These are phyloP conservation scores for Epicauta chinensis DNA, from an alignment of 1,140 invertebrate species.

Conservation along the genomic window DNA sequence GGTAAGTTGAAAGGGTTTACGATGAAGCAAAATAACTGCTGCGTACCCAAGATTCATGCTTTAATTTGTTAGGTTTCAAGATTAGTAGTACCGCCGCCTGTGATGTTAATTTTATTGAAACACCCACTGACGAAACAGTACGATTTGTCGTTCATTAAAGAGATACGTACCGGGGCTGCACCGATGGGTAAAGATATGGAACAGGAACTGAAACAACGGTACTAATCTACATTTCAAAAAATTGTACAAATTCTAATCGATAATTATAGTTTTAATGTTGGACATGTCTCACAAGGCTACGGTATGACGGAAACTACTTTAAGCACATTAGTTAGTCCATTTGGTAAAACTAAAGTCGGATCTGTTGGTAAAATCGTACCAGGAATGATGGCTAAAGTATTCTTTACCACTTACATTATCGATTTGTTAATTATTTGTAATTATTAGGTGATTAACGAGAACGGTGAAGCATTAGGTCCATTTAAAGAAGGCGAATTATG, in stretches of 20 bases:
- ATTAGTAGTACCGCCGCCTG: conserved; percentile 36
- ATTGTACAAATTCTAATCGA: background rate
- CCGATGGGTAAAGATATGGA: conserved; percentile 44
- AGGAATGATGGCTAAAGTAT: conserved; percentile 53
- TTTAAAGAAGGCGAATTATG: conserved; percentile 63
- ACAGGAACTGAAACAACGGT: conserved; percentile 27
- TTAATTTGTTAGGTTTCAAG: conserved; percentile 27
- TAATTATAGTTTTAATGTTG: conserved; percentile 34
- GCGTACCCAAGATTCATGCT: too few species aligned
- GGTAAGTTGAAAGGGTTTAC: too few species aligned
- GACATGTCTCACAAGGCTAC: conserved; percentile 54
- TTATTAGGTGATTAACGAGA: conserved; percentile 56
- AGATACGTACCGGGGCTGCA: conserved; percentile 48
- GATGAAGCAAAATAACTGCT: background rate
- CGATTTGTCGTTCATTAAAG: conserved; percentile 44
- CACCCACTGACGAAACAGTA: conserved; percentile 42
- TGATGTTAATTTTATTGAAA: conserved; percentile 36
- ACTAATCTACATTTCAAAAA: background rate
- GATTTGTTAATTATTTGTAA: too few species aligned
- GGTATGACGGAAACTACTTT: conserved; percentile 64
- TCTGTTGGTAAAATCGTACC: conserved; percentile 55
- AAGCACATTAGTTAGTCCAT: conserved; percentile 33
- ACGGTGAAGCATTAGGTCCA: conserved; percentile 54
- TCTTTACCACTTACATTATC: too few species aligned
- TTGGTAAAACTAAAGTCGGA: conserved; percentile 44